These are phyloP conservation scores for Drosophila maculinotata DNA, from an alignment of 2,888 invertebrate species.

Conservation along the genomic window DNA sequence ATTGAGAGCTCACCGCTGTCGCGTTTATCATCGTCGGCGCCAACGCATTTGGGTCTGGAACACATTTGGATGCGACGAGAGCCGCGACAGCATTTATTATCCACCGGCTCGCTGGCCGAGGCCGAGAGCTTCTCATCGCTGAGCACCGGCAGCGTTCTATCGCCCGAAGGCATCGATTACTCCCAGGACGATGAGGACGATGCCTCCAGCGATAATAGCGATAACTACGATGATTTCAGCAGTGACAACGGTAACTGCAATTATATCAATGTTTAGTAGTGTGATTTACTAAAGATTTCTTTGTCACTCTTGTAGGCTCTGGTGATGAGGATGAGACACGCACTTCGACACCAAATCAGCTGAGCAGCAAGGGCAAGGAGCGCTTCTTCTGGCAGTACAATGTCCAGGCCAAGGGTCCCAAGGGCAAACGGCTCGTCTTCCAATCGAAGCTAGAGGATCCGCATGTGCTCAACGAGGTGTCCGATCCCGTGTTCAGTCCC, in stretches of 20 bases:
- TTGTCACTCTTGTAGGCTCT: slow-evolving; percentile 53
- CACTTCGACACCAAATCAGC: slow-evolving; percentile 77
- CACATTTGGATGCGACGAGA: slow-evolving; percentile 95
- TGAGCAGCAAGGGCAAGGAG: slow-evolving; percentile 89
- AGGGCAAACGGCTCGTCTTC: slow-evolving; percentile 94
- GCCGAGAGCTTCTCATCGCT: slow-evolving; percentile 93
- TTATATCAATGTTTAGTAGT: not conserved
- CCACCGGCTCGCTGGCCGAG: slow-evolving; percentile 93
- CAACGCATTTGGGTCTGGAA: slow-evolving; percentile 91
- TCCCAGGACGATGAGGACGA: slow-evolving; percentile 93
- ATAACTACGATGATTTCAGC: slow-evolving; percentile 94
- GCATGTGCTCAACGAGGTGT: slow-evolving; percentile 94
- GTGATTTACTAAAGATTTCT: not conserved
- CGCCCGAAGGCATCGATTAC: slow-evolving; percentile 91
- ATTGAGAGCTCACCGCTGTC: slow-evolving; percentile 85
- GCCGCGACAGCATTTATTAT: slow-evolving; percentile 93
- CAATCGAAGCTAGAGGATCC: slow-evolving; percentile 96
- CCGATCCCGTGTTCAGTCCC: slow-evolving; percentile 98
- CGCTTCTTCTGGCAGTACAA: slow-evolving; percentile 99
- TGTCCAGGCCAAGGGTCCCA: slow-evolving; percentile 98
- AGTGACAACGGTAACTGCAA: slow-evolving; percentile 89
- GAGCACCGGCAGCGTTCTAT: slow-evolving; percentile 92
- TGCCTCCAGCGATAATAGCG: slow-evolving; percentile 93
- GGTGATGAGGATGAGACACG: slow-evolving; percentile 83
- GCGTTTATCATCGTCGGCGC: slow-evolving; percentile 94